Base-by-base conservation (phyloP, 2,888 invertebrate genomes). In the Polymixis lichenea region DNA sequence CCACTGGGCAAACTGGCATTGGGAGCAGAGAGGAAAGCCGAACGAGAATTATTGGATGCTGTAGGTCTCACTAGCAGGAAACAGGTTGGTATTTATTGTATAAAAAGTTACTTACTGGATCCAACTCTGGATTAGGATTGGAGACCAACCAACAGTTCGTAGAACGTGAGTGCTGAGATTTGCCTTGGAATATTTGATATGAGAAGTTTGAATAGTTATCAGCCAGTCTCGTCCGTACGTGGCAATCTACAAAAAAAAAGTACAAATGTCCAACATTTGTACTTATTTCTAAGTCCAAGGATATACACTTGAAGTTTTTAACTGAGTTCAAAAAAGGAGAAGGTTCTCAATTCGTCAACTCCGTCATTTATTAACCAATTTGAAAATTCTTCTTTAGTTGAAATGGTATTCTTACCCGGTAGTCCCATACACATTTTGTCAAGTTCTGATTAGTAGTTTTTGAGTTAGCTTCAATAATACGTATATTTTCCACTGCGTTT, bases 1-100 rank as follows among this genome's bases (percentile, higher is more conserved):
- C 93, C 94, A 0, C 75, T 95, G 4, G 94, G 90, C 0, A 94
- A 94, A 78, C 75, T 95, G 22, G 88, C 89, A 1, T 68, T 95
- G 1, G 95, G 94, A 8, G 91, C 94, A 2, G 71, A 86, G 82
- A 1, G 19, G 0, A 11, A 19, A 28, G 78, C 88, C 13, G 43
- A 86, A 60, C 11, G 9, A 0, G 90, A 94, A 82, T 80, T 95
- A 15, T 58, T 91, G 3, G 8, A 25, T 0, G 92, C 91, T 15
- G 70, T 94, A 9, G 94, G 93, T 2, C 62, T 87, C 22, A 65
- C 72, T 2, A 75, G 7, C 1, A 60, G 13, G 0, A 51, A 15
- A 17, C 71, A 79, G 74, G 89, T 90, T 78, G 73, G 61, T 19
- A 61, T 61, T 55, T 64, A 32, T 66, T 51, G 25, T n/a, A 28